phyloP scores from a whole-genome alignment of 2,113 vertebrate species.

The Takifugu bimaculatus region DNA sequence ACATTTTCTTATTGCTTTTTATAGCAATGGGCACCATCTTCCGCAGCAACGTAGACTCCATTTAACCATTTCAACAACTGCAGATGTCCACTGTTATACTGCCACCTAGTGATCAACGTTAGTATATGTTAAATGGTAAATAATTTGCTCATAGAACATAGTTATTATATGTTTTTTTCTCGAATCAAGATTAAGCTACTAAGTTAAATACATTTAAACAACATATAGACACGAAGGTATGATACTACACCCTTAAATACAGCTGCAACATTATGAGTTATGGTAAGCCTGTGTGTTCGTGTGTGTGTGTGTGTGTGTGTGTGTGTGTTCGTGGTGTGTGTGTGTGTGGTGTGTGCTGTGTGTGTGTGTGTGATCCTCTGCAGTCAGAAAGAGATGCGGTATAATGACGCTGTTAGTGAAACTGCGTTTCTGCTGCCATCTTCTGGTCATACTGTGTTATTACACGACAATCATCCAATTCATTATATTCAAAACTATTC shows the following conservation, averaged over 20 bases:
- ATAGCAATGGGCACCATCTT: neutral
- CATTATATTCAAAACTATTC: neutral
- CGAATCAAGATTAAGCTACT: neutral
- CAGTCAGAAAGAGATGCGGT: neutral
- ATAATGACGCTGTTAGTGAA: neutral
- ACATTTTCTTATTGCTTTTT: no score
- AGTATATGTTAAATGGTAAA: neutral
- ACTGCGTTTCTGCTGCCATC: conserved; percentile 55
- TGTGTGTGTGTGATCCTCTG: neutral
- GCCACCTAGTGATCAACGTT: conserved; percentile 61
- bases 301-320: no score
- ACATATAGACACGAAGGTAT: neutral
- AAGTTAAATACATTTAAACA: neutral
- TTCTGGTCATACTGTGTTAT: conserved; percentile 32
- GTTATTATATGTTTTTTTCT: no score
- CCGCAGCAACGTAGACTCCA: conserved; percentile 2
- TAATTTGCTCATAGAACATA: neutral
- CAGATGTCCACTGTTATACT: conserved; percentile 52
- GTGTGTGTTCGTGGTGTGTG: no score
- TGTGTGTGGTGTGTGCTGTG: no score
- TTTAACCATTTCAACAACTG: conserved; percentile 2
- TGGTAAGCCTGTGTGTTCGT: no score
- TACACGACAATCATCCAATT: neutral
- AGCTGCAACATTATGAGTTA: no score
- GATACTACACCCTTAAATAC: neutral